These are phyloP conservation scores for Conger conger DNA, from an alignment of 2,113 vertebrate genomes.

Conservation along the genomic window DNA sequence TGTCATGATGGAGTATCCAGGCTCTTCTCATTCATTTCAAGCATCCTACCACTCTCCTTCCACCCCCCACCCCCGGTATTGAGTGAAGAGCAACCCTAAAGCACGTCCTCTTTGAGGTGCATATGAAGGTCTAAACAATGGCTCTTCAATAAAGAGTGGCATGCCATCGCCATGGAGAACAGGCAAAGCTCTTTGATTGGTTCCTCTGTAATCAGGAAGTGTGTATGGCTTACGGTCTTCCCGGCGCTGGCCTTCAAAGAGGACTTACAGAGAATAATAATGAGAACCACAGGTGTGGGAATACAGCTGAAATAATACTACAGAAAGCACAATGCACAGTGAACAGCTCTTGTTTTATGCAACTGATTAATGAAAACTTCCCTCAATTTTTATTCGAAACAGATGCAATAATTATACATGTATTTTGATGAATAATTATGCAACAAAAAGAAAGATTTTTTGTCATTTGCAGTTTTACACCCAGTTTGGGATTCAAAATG, in stretches of 20 bases:
- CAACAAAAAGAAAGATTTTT: too few species aligned
- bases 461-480: too few species aligned
- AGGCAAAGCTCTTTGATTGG: constrained; percentile 52
- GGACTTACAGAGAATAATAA: background rate
- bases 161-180: constrained; percentile 70
- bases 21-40: constrained; percentile 40
- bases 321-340: background rate
- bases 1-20: constrained; percentile 25
- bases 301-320: background rate
- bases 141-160: constrained; percentile 52
- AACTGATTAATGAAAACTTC: background rate
- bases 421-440: background rate
- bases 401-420: background rate
- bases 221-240: constrained; percentile 50
- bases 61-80: constrained; percentile 33
- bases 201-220: constrained; percentile 52
- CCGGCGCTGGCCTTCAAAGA: constrained; percentile 42
- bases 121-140: constrained; percentile 55
- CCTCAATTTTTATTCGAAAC: background rate
- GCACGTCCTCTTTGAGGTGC: constrained; percentile 58
- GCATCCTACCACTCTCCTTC: constrained; percentile 15
- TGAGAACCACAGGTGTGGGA: background rate
- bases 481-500: too few species aligned
- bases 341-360: background rate
- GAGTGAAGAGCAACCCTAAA: constrained; percentile 42